These are phyloP conservation scores for Euplexia lucipara DNA, from an alignment of 2,888 invertebrate species.

Conservation along the genomic window DNA sequence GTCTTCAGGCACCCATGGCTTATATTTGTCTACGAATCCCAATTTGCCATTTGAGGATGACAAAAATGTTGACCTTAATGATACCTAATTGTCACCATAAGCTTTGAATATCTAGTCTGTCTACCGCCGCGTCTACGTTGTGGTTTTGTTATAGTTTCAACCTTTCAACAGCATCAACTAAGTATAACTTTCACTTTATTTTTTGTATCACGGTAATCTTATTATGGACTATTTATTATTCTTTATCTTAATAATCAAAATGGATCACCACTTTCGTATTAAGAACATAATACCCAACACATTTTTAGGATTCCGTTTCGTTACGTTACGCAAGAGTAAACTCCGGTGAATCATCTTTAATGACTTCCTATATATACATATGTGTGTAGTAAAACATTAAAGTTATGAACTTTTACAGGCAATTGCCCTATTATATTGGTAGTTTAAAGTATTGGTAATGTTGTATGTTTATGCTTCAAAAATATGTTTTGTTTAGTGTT, in stretches of 20 bases:
- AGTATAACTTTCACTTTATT: slow-evolving; percentile 36
- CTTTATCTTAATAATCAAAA: slow-evolving; percentile 42
- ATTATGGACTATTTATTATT: slow-evolving; percentile 14
- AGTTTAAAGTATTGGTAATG: not conserved
- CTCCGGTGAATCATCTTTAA: slow-evolving; percentile 17
- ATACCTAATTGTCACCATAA: too few species aligned
- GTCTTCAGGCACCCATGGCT: too few species aligned
- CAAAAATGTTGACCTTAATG: too few species aligned
- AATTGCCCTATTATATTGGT: not conserved
- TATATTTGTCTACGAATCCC: too few species aligned
- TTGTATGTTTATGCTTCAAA: not conserved
- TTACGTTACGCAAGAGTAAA: slow-evolving; percentile 19
- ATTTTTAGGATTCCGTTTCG: slow-evolving; percentile 44
- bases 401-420: not conserved
- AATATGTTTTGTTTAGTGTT: not conserved
- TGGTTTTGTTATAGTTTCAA: not conserved
- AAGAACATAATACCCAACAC: slow-evolving; percentile 18
- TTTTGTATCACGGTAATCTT: slow-evolving; percentile 15
- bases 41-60: too few species aligned
- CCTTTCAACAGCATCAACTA: slow-evolving; percentile 15
- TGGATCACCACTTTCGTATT: slow-evolving; percentile 45
- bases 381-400: slow-evolving; percentile 5
- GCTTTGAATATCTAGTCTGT: too few species aligned
- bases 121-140: not conserved
- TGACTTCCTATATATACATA: slow-evolving; percentile 42